These are phyloP conservation scores for Darevskia nairensis DNA, from an alignment of 2,797 vertebrate genomes.

Conservation along the genomic window DNA sequence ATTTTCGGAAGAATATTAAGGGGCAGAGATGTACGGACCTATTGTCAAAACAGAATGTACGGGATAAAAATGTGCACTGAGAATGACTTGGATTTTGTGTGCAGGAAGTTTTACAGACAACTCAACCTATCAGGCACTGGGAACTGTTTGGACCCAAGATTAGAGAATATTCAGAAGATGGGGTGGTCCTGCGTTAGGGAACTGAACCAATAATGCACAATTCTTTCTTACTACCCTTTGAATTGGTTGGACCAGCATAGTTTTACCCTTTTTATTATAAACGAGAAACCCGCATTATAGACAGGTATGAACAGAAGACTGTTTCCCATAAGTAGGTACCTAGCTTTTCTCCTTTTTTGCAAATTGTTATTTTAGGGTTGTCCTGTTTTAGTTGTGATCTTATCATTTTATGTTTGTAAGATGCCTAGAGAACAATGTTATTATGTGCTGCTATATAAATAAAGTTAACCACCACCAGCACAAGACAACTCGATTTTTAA, in stretches of 20 bases:
- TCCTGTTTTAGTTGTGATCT: too few species aligned
- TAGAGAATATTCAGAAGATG: conserved; percentile 21
- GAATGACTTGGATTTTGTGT: conserved; percentile 24
- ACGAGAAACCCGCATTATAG: neutral
- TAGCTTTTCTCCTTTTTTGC: too few species aligned
- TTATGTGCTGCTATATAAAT: too few species aligned
- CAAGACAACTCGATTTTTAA: neutral
- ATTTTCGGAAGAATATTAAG: conserved; percentile 73
- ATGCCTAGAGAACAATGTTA: too few species aligned
- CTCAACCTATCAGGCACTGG: neutral
- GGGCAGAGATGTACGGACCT: conserved; percentile 80
- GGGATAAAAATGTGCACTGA: neutral
- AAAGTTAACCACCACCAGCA: too few species aligned
- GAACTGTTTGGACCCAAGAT: neutral
- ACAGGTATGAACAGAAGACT: neutral
- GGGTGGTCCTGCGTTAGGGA: neutral
- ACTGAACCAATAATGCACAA: neutral
- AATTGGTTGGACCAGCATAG: neutral
- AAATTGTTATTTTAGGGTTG: too few species aligned
- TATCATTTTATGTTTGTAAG: neutral
- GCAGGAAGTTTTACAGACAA: neutral
- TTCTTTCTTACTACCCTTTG: neutral
- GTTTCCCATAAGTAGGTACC: neutral
- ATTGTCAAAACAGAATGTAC: conserved; percentile 24
- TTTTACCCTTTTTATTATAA: neutral